phyloP scores from a whole-genome alignment of 1,140 invertebrate genomes.

The Mesaphorura yosii region DNA sequence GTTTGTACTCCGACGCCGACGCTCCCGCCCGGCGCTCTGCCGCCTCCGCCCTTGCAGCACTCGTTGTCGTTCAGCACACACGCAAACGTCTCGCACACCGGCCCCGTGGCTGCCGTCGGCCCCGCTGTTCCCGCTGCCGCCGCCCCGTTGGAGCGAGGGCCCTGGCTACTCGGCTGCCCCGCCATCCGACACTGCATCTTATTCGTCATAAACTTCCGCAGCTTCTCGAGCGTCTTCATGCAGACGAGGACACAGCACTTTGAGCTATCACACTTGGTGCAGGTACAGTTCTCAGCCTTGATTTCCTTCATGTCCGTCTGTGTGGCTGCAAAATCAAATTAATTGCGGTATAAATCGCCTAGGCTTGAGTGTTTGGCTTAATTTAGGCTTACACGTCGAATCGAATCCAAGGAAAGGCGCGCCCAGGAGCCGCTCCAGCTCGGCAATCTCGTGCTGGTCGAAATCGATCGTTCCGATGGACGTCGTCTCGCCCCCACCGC shows the following conservation, averaged over 20 bases:
- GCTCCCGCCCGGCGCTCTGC: no score
- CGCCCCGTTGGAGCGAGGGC: no score
- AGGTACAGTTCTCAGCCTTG: not conserved
- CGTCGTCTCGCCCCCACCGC: not conserved
- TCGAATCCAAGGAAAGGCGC: slow-evolving; percentile 10
- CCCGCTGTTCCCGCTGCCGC: no score
- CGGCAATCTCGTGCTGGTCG: slow-evolving; percentile 21
- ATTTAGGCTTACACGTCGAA: not conserved
- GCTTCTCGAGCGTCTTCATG: slow-evolving; percentile 7
- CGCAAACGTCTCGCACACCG: no score
- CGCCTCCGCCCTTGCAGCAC: no score
- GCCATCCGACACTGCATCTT: not conserved
- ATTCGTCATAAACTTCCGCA: slow-evolving; percentile 5
- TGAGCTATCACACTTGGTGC: slow-evolving; percentile 1
- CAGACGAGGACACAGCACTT: not conserved
- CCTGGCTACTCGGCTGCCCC: no score
- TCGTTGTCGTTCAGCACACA: no score
- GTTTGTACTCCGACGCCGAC: no score
- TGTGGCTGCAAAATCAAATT: not conserved
- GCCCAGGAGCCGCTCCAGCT: slow-evolving; percentile 24
- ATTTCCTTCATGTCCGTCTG: not conserved
- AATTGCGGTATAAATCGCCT: not conserved
- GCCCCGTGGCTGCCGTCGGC: no score
- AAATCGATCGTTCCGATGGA: slow-evolving; percentile 2
- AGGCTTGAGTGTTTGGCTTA: not conserved